Evolutionary conservation across 2,113 vertebrate genomes (phyloP).

Genomic region (Charadrius vociferus): DNA sequence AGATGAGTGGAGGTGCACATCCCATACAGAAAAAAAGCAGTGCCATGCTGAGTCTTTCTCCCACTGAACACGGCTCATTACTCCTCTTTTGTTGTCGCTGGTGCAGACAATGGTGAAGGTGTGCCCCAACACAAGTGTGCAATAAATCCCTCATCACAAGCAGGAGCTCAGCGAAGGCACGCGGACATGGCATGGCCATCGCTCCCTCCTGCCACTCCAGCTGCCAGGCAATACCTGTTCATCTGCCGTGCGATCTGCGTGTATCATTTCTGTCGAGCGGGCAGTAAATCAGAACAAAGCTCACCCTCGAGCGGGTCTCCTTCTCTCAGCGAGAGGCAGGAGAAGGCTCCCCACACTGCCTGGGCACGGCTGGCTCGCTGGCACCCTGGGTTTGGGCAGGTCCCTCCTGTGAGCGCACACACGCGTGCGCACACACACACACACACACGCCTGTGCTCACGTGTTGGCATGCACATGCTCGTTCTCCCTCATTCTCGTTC

Average conservation of each 20-base stretch:
- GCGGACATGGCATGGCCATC: not conserved
- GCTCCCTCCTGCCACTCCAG: not conserved
- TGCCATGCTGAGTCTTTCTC: not conserved
- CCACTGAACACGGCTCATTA: not conserved
- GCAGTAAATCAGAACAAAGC: not conserved
- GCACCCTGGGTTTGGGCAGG: not conserved
- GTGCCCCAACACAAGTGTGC: too few relatives aligned
- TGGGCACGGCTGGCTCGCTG: not conserved
- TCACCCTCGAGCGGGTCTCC: rapidly evolving
- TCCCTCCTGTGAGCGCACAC: not conserved
- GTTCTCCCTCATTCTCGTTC: not conserved
- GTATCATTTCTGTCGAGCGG: too few relatives aligned
- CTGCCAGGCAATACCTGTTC: not conserved
- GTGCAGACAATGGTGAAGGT: not conserved
- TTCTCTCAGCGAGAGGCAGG: not conserved
- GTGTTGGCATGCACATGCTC: not conserved
- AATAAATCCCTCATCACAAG: not conserved
- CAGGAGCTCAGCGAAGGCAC: not conserved
- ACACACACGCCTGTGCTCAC: too few relatives aligned
- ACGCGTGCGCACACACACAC: not conserved
- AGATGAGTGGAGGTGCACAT: not conserved
- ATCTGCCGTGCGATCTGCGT: not conserved
- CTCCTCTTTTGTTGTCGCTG: rapidly evolving
- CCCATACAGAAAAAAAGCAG: not conserved
- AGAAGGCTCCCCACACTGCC: not conserved